phyloP scores from a whole-genome alignment of 2,797 vertebrate species.

The Toxotes lorentzi region DNA sequence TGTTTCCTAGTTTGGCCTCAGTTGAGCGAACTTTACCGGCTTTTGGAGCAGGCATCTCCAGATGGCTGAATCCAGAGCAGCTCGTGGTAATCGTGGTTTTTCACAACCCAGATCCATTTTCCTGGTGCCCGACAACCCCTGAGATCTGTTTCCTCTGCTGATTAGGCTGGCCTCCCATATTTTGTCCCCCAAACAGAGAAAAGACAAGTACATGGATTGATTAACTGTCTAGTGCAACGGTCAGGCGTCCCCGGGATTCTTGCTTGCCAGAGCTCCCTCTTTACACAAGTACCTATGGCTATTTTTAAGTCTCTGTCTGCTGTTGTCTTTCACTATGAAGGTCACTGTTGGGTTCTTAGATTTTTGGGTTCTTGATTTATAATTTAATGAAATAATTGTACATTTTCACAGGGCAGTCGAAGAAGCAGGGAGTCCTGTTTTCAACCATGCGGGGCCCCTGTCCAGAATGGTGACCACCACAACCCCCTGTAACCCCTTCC shows the following conservation, averaged over 20 bases:
- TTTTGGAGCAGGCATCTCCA: slow-evolving; percentile 87
- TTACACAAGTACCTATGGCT: slow-evolving; percentile 26
- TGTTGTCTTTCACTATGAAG: not conserved
- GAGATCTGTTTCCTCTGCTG: slow-evolving; percentile 89
- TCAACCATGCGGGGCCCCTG: slow-evolving; percentile 68
- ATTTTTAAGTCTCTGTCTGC: slow-evolving; percentile 3
- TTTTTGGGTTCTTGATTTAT: slow-evolving; percentile 5
- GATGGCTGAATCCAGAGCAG: slow-evolving; percentile 87
- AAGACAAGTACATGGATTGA: slow-evolving; percentile 78
- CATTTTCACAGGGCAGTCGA: slow-evolving; percentile 63
- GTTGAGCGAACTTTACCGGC: slow-evolving; percentile 80
- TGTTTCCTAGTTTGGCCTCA: slow-evolving; percentile 86
- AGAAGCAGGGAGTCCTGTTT: slow-evolving; percentile 41
- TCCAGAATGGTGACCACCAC: slow-evolving; percentile 79
- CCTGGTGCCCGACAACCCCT: slow-evolving; percentile 80
- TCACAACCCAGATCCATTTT: slow-evolving; percentile 87
- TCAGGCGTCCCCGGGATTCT: slow-evolving; percentile 54
- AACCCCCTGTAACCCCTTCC: slow-evolving; percentile 82
- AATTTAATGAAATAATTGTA: slow-evolving; percentile 1
- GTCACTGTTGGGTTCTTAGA: not conserved
- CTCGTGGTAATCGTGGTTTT: slow-evolving; percentile 88
- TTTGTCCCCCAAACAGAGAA: slow-evolving; percentile 77
- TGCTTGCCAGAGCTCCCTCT: slow-evolving; percentile 31
- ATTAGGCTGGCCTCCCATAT: slow-evolving; percentile 83
- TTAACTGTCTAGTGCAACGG: slow-evolving; percentile 78